A percentile compares a stretch with the other conserved stretches of the same genome.
Evolutionary conservation across 2,888 invertebrate genomes (phyloP).

Genomic region (Dorcus parallelipipedus): DNA sequence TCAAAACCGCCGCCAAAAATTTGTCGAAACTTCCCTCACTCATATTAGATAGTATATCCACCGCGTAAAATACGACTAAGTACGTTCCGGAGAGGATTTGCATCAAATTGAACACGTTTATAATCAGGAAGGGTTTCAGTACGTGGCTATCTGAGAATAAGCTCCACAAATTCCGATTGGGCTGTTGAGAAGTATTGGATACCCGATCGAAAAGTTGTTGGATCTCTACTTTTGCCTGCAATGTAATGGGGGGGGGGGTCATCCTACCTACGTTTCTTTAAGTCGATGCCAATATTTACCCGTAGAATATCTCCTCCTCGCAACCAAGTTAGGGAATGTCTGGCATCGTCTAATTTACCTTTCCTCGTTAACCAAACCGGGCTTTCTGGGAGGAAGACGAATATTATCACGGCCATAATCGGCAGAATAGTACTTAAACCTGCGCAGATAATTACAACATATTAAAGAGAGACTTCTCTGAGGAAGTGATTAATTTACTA

Average conservation of each 20-base stretch:
- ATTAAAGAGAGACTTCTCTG: not conserved
- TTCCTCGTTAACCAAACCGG: conserved; percentile 70
- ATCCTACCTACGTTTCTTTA: too few species aligned
- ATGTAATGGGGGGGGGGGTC: conserved; percentile 2
- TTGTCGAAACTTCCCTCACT: conserved; percentile 50
- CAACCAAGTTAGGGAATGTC: conserved; percentile 41
- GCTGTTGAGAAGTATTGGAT: conserved; percentile 51
- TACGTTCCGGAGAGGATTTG: conserved; percentile 75
- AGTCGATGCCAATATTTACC: conserved; percentile 33
- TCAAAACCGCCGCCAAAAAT: conserved; percentile 64
- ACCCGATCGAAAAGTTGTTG: conserved; percentile 60
- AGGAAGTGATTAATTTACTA: conserved; percentile 40
- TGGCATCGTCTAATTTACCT: conserved; percentile 54
- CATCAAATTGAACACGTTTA: conserved; percentile 68
- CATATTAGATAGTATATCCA: conserved; percentile 64
- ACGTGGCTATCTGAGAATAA: conserved; percentile 59
- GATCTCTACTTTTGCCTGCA: conserved; percentile 60
- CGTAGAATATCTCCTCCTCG: conserved; percentile 41
- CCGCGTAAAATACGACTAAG: conserved; percentile 75
- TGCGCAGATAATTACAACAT: conserved; percentile 29
- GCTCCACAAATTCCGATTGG: conserved; percentile 39
- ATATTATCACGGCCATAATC: conserved; percentile 56
- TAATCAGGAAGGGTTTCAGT: conserved; percentile 68
- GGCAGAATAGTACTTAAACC: conserved; percentile 59
- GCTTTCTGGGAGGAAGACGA: conserved; percentile 68